phyloP scores from a whole-genome alignment of 2,797 vertebrate species.

The Melanotaenia pygmaea region DNA sequence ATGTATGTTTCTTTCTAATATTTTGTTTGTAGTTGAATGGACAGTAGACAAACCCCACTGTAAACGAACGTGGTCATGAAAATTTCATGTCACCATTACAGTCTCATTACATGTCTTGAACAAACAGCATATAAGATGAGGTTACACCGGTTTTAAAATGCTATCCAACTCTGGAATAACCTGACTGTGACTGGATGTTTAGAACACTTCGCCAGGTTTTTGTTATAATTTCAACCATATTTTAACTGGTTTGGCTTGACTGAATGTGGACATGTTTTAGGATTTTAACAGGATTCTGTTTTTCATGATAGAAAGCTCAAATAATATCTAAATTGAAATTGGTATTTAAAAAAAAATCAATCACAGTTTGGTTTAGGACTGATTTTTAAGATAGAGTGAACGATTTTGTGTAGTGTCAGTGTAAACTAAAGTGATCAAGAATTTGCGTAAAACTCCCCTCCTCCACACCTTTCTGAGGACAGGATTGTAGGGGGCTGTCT shows the following conservation, averaged over 20 bases:
- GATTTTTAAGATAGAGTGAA: neutral
- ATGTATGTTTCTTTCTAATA: conserved; percentile 3
- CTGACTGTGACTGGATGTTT: neutral
- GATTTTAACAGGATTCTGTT: too few relatives aligned
- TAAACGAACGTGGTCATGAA: conserved; percentile 69
- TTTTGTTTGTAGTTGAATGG: conserved; percentile 19
- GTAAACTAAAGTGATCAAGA: neutral
- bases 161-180: neutral
- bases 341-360: neutral
- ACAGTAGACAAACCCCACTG: conserved; percentile 36
- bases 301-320: too few relatives aligned
- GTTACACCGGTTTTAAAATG: conserved; percentile 61
- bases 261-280: too few relatives aligned
- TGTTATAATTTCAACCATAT: neutral
- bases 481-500: neutral
- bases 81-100: conserved; percentile 83
- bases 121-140: conserved; percentile 68
- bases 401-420: neutral
- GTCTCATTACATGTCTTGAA: conserved; percentile 79
- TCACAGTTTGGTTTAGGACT: neutral
- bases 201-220: neutral
- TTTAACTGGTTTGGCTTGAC: too few relatives aligned
- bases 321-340: too few relatives aligned
- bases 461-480: neutral
- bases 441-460: neutral